Conservation (phyloP, 1,140 invertebrate species). For the Zaprionus ghesquierei region DNA sequence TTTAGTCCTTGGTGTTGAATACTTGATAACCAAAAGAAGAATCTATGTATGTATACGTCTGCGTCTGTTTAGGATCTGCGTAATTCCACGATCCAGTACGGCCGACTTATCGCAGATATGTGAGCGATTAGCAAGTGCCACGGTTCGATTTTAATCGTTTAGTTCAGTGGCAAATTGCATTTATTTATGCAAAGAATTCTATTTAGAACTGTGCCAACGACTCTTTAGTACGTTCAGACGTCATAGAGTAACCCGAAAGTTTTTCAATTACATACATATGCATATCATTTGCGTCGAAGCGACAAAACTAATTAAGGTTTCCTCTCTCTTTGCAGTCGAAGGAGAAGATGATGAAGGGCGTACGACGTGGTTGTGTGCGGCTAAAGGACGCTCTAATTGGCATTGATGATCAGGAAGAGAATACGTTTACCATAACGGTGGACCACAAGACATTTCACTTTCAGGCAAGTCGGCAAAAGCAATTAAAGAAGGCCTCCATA, state of each 20-base stretch:
- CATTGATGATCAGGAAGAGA: constrained; percentile 99
- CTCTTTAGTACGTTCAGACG: neutral
- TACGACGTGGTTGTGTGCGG: constrained; percentile 96
- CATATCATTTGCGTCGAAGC: neutral
- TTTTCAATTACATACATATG: neutral
- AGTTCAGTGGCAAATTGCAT: constrained; percentile 2
- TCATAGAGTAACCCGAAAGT: neutral
- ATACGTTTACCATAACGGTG: constrained; percentile 99
- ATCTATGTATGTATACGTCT: neutral
- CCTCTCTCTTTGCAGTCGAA: constrained; percentile 90
- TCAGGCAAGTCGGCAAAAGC: constrained; percentile 84
- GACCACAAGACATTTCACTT: constrained; percentile 99
- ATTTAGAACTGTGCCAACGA: constrained; percentile 12
- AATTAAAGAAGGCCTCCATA: neutral
- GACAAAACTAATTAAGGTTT: constrained; percentile 4
- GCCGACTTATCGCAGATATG: constrained; percentile 86
- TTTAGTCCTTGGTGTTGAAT: constrained; percentile 19
- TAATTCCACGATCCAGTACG: constrained; percentile 8
- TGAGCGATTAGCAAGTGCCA: constrained; percentile 84
- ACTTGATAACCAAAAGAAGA: neutral
- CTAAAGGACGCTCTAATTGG: constrained; percentile 97
- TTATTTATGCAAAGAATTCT: constrained; percentile 18
- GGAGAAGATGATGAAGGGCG: constrained; percentile 99
- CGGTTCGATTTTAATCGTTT: constrained; percentile 84
- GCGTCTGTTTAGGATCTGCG: neutral